Evolutionary conservation across 1,140 invertebrate genomes (phyloP).

Genomic region (Coboldia fuscipes): DNA sequence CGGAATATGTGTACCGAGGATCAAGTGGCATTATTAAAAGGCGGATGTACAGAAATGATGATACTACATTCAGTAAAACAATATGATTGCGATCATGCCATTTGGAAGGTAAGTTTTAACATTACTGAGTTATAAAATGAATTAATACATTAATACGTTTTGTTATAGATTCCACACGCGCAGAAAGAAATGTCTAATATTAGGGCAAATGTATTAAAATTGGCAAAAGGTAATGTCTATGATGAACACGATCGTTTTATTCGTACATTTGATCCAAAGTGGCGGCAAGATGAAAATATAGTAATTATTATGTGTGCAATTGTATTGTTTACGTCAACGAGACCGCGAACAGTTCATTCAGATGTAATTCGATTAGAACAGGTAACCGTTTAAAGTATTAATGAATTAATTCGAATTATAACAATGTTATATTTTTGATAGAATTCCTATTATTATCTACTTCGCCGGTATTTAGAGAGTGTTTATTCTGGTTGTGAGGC

Average conservation of each 20-base stretch:
- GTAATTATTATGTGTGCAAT: conserved; percentile 80
- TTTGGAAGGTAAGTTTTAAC: conserved; percentile 45
- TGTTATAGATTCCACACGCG: conserved; percentile 42
- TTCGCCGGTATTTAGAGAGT: conserved; percentile 67
- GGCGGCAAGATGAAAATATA: conserved; percentile 66
- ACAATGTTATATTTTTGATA: conserved; percentile 14
- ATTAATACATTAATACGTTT: conserved; percentile 6
- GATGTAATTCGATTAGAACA: conserved; percentile 76
- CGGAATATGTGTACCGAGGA: conserved; percentile 81
- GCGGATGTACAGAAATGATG: conserved; percentile 56
- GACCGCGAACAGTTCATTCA: conserved; percentile 55
- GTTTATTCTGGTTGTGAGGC: conserved; percentile 65
- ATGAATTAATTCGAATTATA: conserved; percentile 2
- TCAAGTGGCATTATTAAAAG: conserved; percentile 74
- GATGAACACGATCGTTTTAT: conserved; percentile 65
- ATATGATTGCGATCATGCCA: conserved; percentile 63
- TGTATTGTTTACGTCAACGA: conserved; percentile 63
- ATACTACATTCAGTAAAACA: conserved; percentile 70
- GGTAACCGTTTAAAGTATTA: conserved; percentile 22
- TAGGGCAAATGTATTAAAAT: conserved; percentile 65
- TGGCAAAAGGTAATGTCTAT: conserved; percentile 69
- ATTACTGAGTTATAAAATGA: neutral
- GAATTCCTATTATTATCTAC: conserved; percentile 78
- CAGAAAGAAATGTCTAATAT: conserved; percentile 48
- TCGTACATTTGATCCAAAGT: conserved; percentile 53